These are phyloP conservation scores for Cotesia typhae DNA, from an alignment of 1,140 invertebrate species.

Conservation along the genomic window DNA sequence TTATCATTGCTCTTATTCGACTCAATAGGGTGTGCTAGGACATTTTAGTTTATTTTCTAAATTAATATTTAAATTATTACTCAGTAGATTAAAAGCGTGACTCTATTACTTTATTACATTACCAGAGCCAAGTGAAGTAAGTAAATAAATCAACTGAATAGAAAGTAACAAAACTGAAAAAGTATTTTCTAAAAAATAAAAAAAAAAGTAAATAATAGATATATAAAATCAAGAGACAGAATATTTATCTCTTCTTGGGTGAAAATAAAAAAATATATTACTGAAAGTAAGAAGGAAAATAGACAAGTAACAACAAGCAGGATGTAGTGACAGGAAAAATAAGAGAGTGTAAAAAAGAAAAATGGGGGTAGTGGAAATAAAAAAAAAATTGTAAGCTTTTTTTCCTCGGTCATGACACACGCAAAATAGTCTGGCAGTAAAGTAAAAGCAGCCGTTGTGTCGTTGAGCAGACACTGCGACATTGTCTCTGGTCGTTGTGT, in stretches of 20 bases:
- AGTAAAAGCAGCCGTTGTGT: slow-evolving; percentile 31
- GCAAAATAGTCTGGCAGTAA: slow-evolving; percentile 26
- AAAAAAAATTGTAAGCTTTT: slow-evolving; percentile 12
- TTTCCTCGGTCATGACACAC: slow-evolving; percentile 17
- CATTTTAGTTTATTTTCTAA: too few species aligned
- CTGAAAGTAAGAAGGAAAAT: neutral
- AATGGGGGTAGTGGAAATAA: neutral
- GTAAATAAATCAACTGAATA: too few species aligned
- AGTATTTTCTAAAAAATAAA: neutral
- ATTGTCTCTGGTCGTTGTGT: slow-evolving; percentile 25
- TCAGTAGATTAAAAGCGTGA: too few species aligned
- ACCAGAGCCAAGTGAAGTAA: too few species aligned
- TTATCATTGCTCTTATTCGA: too few species aligned
- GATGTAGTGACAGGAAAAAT: slow-evolving; percentile 14
- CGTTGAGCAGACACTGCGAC: slow-evolving; percentile 29
- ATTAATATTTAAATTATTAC: too few species aligned
- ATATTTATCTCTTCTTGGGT: too few species aligned
- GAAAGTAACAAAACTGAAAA: too few species aligned
- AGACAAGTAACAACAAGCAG: neutral
- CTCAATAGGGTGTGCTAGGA: too few species aligned
- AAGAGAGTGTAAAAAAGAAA: neutral
- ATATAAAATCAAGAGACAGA: neutral
- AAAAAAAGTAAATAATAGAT: neutral
- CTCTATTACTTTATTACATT: too few species aligned
- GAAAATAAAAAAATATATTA: slow-evolving; percentile 15